Evolutionary conservation across 2,888 invertebrate genomes (phyloP).

Genomic region (Eubasilissa splendida): DNA sequence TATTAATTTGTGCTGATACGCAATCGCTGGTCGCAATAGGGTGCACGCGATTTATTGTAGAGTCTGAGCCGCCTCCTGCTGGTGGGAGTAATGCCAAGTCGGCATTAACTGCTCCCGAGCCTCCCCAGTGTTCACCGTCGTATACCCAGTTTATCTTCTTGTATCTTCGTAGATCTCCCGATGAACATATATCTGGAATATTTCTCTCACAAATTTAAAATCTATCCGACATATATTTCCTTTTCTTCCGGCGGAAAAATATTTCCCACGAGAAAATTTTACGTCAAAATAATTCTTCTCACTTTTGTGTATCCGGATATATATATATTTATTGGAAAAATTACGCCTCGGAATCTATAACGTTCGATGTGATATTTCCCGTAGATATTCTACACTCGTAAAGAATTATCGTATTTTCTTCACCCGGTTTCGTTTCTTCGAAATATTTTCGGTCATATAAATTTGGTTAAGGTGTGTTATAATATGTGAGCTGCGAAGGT

Average conservation of each 20-base stretch:
- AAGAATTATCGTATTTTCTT: slow-evolving; percentile 24
- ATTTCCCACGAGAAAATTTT: slow-evolving; percentile 11
- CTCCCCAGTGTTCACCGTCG: slow-evolving; percentile 15
- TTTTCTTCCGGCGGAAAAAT: slow-evolving; percentile 8
- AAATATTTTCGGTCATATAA: slow-evolving; percentile 9
- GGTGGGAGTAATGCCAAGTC: slow-evolving; percentile 49
- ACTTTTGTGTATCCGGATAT: slow-evolving; percentile 26
- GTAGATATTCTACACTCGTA: slow-evolving; percentile 2
- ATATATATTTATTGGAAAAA: slow-evolving; percentile 36
- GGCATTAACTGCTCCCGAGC: slow-evolving; percentile 45
- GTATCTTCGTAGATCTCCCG: slow-evolving; percentile 13
- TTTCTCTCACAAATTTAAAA: slow-evolving; percentile 8
- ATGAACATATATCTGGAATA: slow-evolving; percentile 1
- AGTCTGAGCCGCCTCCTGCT: slow-evolving; percentile 37
- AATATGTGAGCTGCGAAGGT: slow-evolving; percentile 3
- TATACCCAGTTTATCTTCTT: slow-evolving; percentile 37
- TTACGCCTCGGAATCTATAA: background rate
- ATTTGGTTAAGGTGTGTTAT: background rate
- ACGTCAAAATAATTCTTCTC: slow-evolving; percentile 38
- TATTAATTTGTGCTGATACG: slow-evolving; percentile 13
- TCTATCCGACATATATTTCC: background rate
- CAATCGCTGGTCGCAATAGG: slow-evolving; percentile 16
- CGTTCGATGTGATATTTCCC: slow-evolving; percentile 21
- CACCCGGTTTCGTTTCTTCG: slow-evolving; percentile 7
- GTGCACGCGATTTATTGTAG: slow-evolving; percentile 25